Conservation (phyloP, 1,140 invertebrate genomes). For the Daktulosphaira vitifoliae region DNA sequence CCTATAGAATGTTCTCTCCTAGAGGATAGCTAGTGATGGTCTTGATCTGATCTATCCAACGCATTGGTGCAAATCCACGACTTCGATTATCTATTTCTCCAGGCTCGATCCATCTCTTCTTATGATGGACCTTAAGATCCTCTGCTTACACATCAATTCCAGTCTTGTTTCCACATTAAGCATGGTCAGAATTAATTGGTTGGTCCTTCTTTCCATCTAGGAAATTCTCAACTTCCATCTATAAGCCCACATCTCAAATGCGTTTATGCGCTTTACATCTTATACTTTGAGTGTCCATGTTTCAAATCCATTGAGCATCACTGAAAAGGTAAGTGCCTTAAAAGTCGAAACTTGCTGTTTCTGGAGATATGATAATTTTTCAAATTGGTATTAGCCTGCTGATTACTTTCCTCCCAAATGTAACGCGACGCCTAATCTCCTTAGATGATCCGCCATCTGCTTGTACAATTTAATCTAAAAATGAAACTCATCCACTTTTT, state of each 20-base stretch:
- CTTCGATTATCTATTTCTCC: background rate
- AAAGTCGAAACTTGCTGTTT: constrained; percentile 2
- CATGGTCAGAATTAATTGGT: background rate
- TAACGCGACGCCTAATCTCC: too few relatives aligned
- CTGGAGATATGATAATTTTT: constrained; percentile 2
- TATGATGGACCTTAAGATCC: background rate
- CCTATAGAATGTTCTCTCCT: background rate
- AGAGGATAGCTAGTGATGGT: background rate
- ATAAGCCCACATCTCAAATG: constrained; percentile 25
- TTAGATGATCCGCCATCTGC: background rate
- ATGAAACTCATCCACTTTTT: constrained; percentile 4
- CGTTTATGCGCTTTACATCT: constrained; percentile 7
- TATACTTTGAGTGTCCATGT: constrained; percentile 11
- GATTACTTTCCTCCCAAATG: background rate
- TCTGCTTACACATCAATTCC: background rate
- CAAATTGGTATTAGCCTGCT: background rate
- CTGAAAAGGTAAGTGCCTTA: constrained; percentile 6
- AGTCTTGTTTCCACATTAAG: background rate
- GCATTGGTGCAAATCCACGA: background rate
- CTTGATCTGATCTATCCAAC: constrained; percentile 2
- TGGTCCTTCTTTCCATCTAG: background rate
- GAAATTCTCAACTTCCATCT: constrained; percentile 4
- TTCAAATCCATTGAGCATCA: constrained; percentile 8
- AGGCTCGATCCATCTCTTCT: background rate
- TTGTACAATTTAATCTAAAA: background rate